Evolutionary conservation across 2,888 invertebrate genomes (phyloP).

Genomic region (Trissolcus brochymenae): DNA sequence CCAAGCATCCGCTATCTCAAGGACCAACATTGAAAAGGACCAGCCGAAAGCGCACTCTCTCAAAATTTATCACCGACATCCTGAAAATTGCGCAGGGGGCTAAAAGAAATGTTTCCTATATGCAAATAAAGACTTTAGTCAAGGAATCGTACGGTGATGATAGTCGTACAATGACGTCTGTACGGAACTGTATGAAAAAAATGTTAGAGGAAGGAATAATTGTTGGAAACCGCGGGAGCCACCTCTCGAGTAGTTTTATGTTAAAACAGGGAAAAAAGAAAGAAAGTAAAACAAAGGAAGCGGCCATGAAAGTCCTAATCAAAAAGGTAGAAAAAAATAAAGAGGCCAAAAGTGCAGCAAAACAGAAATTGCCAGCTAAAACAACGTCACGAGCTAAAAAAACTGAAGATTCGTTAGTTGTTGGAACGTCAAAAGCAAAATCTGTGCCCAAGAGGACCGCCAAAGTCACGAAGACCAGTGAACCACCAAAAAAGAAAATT

Average conservation of each 20-base stretch:
- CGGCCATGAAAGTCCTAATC: background rate
- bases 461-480: no score
- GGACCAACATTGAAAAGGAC: background rate
- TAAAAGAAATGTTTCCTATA: slow-evolving; percentile 2
- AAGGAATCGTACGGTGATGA: background rate
- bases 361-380: no score
- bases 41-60: background rate
- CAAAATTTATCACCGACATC: background rate
- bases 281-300: background rate
- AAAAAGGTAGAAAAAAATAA: background rate
- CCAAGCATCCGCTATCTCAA: background rate
- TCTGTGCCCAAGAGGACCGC: no score
- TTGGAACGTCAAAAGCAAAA: no score
- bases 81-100: background rate
- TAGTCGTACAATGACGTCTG: background rate
- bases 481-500: no score
- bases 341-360: no score
- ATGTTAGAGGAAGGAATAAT: slow-evolving; percentile 4
- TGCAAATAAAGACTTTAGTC: background rate
- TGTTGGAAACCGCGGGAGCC: background rate
- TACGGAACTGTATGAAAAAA: slow-evolving; percentile 16
- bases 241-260: background rate
- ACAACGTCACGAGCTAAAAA: no score
- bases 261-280: background rate
- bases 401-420: no score